Conservation (phyloP, 1,140 invertebrate species). For the Sarcophaga peregrina region DNA sequence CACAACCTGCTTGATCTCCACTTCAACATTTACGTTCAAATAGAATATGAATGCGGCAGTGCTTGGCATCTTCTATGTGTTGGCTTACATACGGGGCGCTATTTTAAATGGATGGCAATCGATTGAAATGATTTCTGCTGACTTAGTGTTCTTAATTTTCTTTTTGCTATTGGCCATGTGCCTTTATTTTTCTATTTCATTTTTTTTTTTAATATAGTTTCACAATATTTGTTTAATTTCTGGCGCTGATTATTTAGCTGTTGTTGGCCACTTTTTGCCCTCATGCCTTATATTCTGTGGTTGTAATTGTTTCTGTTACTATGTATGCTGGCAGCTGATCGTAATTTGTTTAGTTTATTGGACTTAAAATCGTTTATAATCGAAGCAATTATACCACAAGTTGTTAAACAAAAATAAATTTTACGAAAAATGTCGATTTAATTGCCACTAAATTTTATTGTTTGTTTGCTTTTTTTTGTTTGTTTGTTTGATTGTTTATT, state of each 20-base stretch:
- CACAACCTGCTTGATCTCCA: too few relatives aligned
- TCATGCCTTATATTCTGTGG: not conserved
- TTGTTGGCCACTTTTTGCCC: not conserved
- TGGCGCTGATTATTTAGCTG: not conserved
- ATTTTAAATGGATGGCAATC: constrained; percentile 20
- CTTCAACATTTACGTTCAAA: too few relatives aligned
- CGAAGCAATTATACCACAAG: constrained; percentile 27
- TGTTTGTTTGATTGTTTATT: not conserved
- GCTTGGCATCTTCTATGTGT: too few relatives aligned
- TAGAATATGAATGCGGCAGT: too few relatives aligned
- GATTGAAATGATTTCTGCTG: constrained; percentile 29
- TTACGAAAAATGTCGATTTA: constrained; percentile 18
- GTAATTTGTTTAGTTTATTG: constrained; percentile 38
- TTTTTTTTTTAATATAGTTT: constrained; percentile 8
- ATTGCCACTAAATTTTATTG: constrained; percentile 9
- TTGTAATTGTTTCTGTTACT: not conserved
- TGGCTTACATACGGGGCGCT: too few relatives aligned
- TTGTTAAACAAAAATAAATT: constrained; percentile 19
- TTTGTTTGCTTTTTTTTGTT: not conserved
- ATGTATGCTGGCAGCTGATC: not conserved
- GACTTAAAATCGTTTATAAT: constrained; percentile 27
- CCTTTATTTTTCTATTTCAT: not conserved
- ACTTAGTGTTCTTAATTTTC: not conserved
- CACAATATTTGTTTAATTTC: constrained; percentile 10
- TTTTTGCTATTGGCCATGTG: not conserved